A percentile compares a stretch with the other conserved stretches of the same genome.
Evolutionary conservation across 2,888 invertebrate species (phyloP).

Genomic region (Drosophila emarginata): DNA sequence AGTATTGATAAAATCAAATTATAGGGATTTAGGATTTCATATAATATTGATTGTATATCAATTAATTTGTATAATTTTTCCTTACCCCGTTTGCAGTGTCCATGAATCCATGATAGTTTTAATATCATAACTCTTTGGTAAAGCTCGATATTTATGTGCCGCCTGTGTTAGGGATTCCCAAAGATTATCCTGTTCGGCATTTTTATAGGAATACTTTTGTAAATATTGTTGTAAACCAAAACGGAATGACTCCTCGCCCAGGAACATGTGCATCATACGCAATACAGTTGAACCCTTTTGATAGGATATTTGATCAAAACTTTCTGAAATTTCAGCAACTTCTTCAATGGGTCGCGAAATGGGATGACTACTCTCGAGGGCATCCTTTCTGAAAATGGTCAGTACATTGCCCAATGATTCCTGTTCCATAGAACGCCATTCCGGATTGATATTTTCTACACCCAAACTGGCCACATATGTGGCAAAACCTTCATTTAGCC

Average conservation of each 20-base stretch:
- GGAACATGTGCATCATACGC: slow-evolving; percentile 94
- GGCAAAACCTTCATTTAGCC: slow-evolving; percentile 91
- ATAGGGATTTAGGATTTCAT: too few species aligned
- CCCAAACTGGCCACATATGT: slow-evolving; percentile 87
- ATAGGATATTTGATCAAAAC: slow-evolving; percentile 93
- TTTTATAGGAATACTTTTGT: slow-evolving; percentile 86
- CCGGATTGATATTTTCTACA: slow-evolving; percentile 85
- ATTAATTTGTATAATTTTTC: neutral
- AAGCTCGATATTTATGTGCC: slow-evolving; percentile 83
- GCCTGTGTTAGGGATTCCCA: slow-evolving; percentile 89
- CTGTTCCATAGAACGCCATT: slow-evolving; percentile 85
- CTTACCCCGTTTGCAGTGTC: slow-evolving; percentile 90
- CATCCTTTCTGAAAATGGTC: slow-evolving; percentile 87
- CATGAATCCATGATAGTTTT: slow-evolving; percentile 92
- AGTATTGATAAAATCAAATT: too few species aligned
- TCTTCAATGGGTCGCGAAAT: slow-evolving; percentile 89
- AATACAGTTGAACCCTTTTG: slow-evolving; percentile 92
- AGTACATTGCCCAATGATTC: slow-evolving; percentile 85
- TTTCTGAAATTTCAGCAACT: slow-evolving; percentile 90
- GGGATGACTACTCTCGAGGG: slow-evolving; percentile 90
- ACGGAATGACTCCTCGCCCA: slow-evolving; percentile 89
- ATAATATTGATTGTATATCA: too few species aligned
- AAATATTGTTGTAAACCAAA: slow-evolving; percentile 87
- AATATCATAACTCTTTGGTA: slow-evolving; percentile 85
- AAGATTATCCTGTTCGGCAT: slow-evolving; percentile 92